Percentiles rank a stretch among this genome's conserved stretches.
Evolutionary conservation across 2,888 invertebrate genomes (phyloP).

Genomic region (Opisthograptis luteolata): DNA sequence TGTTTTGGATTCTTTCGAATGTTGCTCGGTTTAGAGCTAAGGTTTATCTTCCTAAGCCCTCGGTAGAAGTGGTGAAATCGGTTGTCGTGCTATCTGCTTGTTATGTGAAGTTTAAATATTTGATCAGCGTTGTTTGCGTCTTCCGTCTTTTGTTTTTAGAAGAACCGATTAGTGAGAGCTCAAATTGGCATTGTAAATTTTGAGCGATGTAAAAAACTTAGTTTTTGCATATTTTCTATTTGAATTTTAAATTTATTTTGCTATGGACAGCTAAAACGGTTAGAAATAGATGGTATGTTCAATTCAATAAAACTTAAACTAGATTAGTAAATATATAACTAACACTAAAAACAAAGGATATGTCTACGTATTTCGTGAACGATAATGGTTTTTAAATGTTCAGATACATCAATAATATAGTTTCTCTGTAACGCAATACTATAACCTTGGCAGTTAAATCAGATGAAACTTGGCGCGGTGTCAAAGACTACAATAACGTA

Average conservation of each 20-base stretch:
- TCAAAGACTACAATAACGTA: constrained; percentile 50
- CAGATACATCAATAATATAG: constrained; percentile 2
- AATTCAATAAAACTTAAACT: too few species aligned
- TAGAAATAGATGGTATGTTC: too few species aligned
- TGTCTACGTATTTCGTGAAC: too few species aligned
- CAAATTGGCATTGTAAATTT: not conserved
- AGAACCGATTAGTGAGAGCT: not conserved
- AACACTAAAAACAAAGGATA: too few species aligned
- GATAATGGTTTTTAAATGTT: not conserved
- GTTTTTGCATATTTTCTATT: not conserved
- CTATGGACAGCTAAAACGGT: too few species aligned
- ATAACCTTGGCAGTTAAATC: constrained; percentile 54
- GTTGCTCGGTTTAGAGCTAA: constrained; percentile 14
- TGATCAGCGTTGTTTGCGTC: not conserved
- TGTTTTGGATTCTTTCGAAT: constrained; percentile 22
- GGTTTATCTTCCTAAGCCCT: constrained; percentile 10
- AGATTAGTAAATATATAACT: too few species aligned
- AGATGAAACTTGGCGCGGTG: constrained; percentile 59
- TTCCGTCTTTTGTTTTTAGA: not conserved
- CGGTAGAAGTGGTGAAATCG: constrained; percentile 5
- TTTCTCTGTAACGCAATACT: constrained; percentile 14
- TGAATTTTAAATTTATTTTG: too few species aligned
- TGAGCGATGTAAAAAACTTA: not conserved
- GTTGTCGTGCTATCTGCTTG: constrained; percentile 3
- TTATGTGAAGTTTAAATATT: constrained; percentile 9